Base-by-base conservation (phyloP, 2,113 vertebrate genomes). In the Stigmatopora nigra region DNA sequence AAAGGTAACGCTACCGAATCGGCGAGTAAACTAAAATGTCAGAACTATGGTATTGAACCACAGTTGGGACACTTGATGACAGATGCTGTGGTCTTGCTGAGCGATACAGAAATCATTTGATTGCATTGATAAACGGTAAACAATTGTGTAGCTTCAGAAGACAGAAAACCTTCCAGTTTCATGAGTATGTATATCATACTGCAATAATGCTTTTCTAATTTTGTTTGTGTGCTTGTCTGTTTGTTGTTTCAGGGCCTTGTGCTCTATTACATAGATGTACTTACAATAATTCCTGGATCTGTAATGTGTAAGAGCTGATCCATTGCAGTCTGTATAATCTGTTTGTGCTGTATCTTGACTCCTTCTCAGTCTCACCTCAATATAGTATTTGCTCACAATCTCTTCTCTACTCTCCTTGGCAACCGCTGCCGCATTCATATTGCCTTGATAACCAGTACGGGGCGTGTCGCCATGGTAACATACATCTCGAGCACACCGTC, bases 401-500 rank as follows among this genome's bases (percentile, higher is more conserved):
- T 70, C 20, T 12, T 65, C 44, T 46, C 59, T 64, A n/a, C 19
- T 75, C 64, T 78, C 82, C 84, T 53, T 88, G 87, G 84, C 87
- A 88, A 87, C 72, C 74, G 57, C 59, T 70, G 66, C 80, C 82
- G 80, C 81, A 84, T 84, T 60, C 57, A 49, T 46, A 78, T 84
- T 69, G 64, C 86, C 82, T 5, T 89, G 78, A 84, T 83, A 78
- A 82, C 78, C 53, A 64, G 72, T 67, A 73, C 68, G 59, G 66
- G 67, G 66, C 72, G 56, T 63, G 78, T 81, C 66, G 36, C 80
- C 78, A 84, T 89, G 77, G 89, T 64, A 87, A 89, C 88, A 61
- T 71, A 76, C 71, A 80, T 88, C 84, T 82, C 66, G 68, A 87
- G 86, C 87, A 83, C 70, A 83, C 75, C 79, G 86, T 86, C 84